These are phyloP conservation scores for Lucifuga dentata DNA, from an alignment of 2,113 vertebrate genomes.

Conservation along the genomic window DNA sequence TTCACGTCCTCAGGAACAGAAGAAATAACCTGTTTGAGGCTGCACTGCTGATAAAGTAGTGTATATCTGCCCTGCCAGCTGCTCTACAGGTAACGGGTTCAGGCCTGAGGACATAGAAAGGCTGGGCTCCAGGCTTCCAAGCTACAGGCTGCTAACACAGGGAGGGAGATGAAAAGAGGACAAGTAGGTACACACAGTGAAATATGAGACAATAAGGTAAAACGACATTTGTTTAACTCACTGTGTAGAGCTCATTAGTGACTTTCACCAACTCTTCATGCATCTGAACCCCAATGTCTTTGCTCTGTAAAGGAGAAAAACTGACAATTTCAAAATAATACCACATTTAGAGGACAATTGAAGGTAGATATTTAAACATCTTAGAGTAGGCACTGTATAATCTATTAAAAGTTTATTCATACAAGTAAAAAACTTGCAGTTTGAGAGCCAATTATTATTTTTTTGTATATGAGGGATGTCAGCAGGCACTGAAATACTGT, in stretches of 20 bases:
- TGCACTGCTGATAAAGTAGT: constrained; percentile 67
- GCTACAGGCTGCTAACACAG: constrained; percentile 5
- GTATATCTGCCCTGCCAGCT: constrained; percentile 55
- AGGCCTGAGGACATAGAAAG: constrained; percentile 4
- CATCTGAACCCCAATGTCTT: constrained; percentile 96
- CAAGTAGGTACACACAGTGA: background rate
- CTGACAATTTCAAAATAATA: background rate
- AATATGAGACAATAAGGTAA: background rate
- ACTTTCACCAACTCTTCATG: constrained; percentile 95
- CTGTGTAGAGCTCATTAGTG: constrained; percentile 97
- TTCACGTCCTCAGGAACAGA: constrained; percentile 50
- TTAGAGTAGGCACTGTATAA: background rate
- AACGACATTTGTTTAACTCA: constrained; percentile 79
- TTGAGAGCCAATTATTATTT: constrained; percentile 13
- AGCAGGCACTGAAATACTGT: constrained; percentile 52
- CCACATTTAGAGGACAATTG: constrained; percentile 4
- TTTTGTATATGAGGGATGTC: constrained; percentile 48
- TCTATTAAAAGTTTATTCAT: constrained; percentile 1
- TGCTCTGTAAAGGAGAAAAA: constrained; percentile 87
- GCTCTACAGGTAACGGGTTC: constrained; percentile 50
- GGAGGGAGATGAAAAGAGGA: constrained; percentile 8
- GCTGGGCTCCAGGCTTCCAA: background rate
- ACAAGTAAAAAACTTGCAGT: constrained; percentile 21
- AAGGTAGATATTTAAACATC: constrained; percentile 33
- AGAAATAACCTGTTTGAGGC: constrained; percentile 50